phyloP scores from a whole-genome alignment of 2,113 vertebrate species.

The Ivindomyrus marchei region DNA sequence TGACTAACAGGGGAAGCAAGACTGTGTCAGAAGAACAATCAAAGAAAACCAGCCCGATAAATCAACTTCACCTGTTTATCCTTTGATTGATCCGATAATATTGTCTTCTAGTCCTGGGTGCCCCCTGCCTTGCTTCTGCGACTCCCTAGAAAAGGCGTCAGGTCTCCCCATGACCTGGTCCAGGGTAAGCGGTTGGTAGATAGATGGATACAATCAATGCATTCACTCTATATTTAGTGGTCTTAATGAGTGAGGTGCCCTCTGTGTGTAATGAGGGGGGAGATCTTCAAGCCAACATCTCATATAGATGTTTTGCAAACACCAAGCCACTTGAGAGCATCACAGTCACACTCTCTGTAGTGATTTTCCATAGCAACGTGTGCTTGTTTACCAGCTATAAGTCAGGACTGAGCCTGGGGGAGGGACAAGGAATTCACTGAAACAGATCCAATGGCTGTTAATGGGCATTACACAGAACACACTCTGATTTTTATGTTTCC shows the following conservation, averaged over 20 bases:
- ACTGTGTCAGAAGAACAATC: neutral
- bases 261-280: neutral
- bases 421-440: neutral
- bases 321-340: neutral
- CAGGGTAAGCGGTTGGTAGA: neutral
- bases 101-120: neutral
- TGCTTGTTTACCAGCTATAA: neutral
- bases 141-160: neutral
- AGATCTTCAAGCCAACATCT: neutral
- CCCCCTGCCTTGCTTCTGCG: neutral
- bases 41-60: neutral
- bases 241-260: neutral
- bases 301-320: neutral
- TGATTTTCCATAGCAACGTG: neutral
- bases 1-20: neutral
- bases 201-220: neutral
- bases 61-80: neutral
- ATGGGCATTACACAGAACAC: neutral
- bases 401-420: neutral
- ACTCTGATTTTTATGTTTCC: neutral
- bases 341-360: neutral
- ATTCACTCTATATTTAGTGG: neutral
- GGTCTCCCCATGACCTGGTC: neutral
- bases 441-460: neutral
- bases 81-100: neutral